Base-by-base conservation (phyloP, 2,888 invertebrate genomes). In the Synanthedon vespiformis region DNA sequence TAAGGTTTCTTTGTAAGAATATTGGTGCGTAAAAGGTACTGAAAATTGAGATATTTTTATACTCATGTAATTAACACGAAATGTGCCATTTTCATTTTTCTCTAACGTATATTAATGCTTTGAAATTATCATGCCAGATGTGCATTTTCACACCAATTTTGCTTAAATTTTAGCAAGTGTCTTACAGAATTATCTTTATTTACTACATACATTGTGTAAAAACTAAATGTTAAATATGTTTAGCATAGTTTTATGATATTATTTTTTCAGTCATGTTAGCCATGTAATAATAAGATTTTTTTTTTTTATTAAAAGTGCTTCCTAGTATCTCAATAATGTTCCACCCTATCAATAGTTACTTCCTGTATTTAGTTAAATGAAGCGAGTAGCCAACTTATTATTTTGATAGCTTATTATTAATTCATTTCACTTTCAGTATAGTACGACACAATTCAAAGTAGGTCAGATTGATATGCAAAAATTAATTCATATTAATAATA, bases 191-290 rank as follows among this genome's bases (percentile, higher is more conserved):
- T 44, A 10, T n/a, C 4, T 8, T 44, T 13, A 3, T 44, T 44
- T n/a, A n/a, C n/a, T 44, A 44, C 14, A 11, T 12, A 41, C 11
- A 44, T 44, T 5, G 44, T 44, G 44, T 44, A 44, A 13, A 44
- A 44, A 44, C 44, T 44, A 44, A 44, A 44, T 34, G 5, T 22
- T 44, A 44, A 44, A 44, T 34, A 22, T 22, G 22, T 18, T 27
- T 13, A 50, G 22, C 8, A 40, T 53, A 50, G 61, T 61, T 44
- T 14, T 44, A 44, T 13, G 44, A 44, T 13, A 44, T 44, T 44
- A 44, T n/a, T 44, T 34, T 62, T 59, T 64, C 62, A 71, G 70
- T 70, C 70, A 71, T 64, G 61, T 64, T 65, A 70, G 70, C 72
- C 70, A 70, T 72, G 67, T 62, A 64, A 58, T 56, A 41, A 54